phyloP scores from a whole-genome alignment of 2,888 invertebrate genomes.

The Frankliniella fusca region DNA sequence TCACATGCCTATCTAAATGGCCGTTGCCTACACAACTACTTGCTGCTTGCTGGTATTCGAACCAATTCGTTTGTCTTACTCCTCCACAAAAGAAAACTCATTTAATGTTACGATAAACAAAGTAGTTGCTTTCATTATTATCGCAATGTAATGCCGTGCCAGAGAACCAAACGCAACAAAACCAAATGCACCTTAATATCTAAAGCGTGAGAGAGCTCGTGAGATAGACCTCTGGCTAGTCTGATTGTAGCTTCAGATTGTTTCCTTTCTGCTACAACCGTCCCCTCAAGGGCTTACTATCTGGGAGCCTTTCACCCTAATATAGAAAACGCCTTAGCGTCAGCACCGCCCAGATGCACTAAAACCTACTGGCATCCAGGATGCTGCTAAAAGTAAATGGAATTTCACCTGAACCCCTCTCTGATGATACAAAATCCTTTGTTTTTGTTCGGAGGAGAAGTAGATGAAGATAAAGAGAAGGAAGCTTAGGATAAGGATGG shows the following conservation, averaged over 20 bases:
- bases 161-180: constrained; percentile 24
- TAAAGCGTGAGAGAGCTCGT: constrained; percentile 20
- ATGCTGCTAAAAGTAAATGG: not conserved
- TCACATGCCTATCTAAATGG: constrained; percentile 17
- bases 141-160: constrained; percentile 8
- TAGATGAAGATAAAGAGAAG: constrained; percentile 4
- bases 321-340: not conserved
- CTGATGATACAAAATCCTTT: not conserved
- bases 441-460: constrained; percentile 13
- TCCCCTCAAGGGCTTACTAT: not conserved
- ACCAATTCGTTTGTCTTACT: not conserved
- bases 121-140: no score
- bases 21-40: constrained; percentile 16
- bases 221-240: not conserved
- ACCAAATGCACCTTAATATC: constrained; percentile 17
- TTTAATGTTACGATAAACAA: no score
- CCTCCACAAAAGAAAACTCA: not conserved
- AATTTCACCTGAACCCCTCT: not conserved
- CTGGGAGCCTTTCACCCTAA: constrained; percentile 10
- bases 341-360: constrained; percentile 14
- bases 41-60: not conserved
- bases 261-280: no score
- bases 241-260: no score
- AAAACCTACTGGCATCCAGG: constrained; percentile 12
- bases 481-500: not conserved